phyloP scores from a whole-genome alignment of 1,140 invertebrate species.

The Uloborus diversus region DNA sequence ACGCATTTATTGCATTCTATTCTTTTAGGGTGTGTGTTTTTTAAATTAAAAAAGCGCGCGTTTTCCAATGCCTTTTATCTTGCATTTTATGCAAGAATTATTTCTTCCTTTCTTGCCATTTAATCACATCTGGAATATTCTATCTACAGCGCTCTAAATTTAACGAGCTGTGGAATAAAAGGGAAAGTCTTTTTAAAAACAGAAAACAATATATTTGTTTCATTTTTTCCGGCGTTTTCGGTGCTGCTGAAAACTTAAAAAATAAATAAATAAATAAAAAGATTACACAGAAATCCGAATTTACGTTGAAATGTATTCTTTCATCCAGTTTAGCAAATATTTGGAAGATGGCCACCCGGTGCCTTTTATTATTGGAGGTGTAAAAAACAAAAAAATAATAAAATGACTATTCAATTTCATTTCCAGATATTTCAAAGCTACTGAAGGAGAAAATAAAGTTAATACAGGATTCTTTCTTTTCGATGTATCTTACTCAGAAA shows the following conservation, averaged over 20 bases:
- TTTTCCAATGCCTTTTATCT: not conserved
- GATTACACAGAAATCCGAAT: not conserved
- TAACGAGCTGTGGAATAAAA: conserved; percentile 2
- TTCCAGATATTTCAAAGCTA: too few species aligned
- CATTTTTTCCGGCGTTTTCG: not conserved
- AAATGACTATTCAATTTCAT: not conserved
- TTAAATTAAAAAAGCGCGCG: not conserved
- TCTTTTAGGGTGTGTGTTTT: not conserved
- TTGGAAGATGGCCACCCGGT: not conserved
- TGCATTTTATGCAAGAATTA: not conserved
- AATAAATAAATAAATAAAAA: not conserved
- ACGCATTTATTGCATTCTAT: conserved; percentile 6
- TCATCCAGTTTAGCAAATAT: conserved; percentile 8
- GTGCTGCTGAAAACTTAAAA: not conserved
- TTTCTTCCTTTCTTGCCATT: not conserved
- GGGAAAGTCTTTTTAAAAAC: not conserved
- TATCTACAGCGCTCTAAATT: conserved; percentile 4
- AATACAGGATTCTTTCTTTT: too few species aligned
- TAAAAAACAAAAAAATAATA: not conserved
- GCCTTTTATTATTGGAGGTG: not conserved
- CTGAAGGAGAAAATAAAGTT: too few species aligned
- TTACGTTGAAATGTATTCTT: not conserved
- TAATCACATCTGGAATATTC: conserved; percentile 20
- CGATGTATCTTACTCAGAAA: too few species aligned
- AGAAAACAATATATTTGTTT: conserved; percentile 3